A percentile compares a stretch with the other conserved stretches of the same genome.
Evolutionary conservation across 2,888 invertebrate genomes (phyloP).

Genomic region (Rotaria macrura): DNA sequence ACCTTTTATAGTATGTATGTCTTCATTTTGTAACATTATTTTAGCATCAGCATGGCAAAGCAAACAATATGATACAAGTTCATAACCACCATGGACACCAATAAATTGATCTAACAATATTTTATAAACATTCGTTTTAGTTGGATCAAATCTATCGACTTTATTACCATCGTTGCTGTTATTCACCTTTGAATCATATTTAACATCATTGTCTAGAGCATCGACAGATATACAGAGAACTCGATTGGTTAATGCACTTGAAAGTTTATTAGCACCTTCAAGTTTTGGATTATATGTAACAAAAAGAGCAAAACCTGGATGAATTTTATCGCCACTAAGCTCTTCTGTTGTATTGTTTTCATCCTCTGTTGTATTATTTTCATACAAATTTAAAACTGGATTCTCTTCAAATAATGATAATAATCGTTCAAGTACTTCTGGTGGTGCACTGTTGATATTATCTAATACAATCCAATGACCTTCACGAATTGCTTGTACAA

Average conservation of each 20-base stretch:
- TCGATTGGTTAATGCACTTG: not conserved
- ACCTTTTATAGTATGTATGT: no score
- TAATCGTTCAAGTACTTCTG: slow-evolving; percentile 15
- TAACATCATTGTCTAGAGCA: no score
- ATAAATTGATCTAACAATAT: no score
- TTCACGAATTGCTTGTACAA: not conserved
- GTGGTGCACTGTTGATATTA: not conserved
- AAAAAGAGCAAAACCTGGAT: not conserved
- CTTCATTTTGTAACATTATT: no score
- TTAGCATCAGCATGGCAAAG: no score
- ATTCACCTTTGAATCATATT: no score
- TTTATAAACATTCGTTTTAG: no score
- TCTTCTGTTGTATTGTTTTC: not conserved
- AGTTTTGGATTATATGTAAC: not conserved
- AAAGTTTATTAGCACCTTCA: not conserved
- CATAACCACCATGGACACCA: no score
- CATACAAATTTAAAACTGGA: not conserved
- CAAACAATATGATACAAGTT: no score
- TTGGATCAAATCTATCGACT: no score
- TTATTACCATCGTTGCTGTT: no score
- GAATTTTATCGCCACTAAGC: not conserved
- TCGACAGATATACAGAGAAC: no score
- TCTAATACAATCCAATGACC: slow-evolving; percentile 17
- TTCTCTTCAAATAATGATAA: not conserved
- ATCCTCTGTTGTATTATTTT: not conserved